Evolutionary conservation across 1,140 invertebrate genomes (phyloP).

Genomic region (Caenorhabditis briggsae): DNA sequence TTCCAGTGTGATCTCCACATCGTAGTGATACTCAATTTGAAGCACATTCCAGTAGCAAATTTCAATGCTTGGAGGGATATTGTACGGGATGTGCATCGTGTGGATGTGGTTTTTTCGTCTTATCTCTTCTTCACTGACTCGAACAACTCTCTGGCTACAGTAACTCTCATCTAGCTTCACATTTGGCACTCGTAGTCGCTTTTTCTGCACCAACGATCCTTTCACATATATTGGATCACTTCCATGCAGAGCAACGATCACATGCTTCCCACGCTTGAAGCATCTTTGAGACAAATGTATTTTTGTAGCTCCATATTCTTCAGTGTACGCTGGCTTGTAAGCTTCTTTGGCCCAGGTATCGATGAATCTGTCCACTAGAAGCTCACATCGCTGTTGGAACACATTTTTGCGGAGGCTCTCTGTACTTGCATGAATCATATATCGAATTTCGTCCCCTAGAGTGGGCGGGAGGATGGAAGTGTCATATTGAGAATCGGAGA

Average conservation of each 20-base stretch:
- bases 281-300: slow-evolving; percentile 58
- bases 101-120: slow-evolving; percentile 50
- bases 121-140: slow-evolving; percentile 47
- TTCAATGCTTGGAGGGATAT: slow-evolving; percentile 64
- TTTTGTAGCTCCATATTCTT: slow-evolving; percentile 60
- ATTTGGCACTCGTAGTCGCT: slow-evolving; percentile 58
- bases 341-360: slow-evolving; percentile 64
- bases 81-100: slow-evolving; percentile 57
- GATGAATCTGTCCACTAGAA: slow-evolving; percentile 62
- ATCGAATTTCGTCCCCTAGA: slow-evolving; percentile 63
- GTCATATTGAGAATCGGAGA: slow-evolving; percentile 62
- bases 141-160: slow-evolving; percentile 60
- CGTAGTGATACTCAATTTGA: slow-evolving; percentile 52
- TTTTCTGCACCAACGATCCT: slow-evolving; percentile 60
- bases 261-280: slow-evolving; percentile 65
- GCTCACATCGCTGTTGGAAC: slow-evolving; percentile 49
- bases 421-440: slow-evolving; percentile 35
- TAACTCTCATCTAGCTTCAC: slow-evolving; percentile 60
- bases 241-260: slow-evolving; percentile 57
- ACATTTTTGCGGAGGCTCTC: slow-evolving; percentile 58
- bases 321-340: slow-evolving; percentile 58
- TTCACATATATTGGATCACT: slow-evolving; percentile 42
- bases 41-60: slow-evolving; percentile 68
- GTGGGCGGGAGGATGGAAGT: slow-evolving; percentile 60
- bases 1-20: slow-evolving; percentile 59